These are phyloP conservation scores for Cephus pulcher DNA, from an alignment of 2,888 invertebrate species.

Conservation along the genomic window DNA sequence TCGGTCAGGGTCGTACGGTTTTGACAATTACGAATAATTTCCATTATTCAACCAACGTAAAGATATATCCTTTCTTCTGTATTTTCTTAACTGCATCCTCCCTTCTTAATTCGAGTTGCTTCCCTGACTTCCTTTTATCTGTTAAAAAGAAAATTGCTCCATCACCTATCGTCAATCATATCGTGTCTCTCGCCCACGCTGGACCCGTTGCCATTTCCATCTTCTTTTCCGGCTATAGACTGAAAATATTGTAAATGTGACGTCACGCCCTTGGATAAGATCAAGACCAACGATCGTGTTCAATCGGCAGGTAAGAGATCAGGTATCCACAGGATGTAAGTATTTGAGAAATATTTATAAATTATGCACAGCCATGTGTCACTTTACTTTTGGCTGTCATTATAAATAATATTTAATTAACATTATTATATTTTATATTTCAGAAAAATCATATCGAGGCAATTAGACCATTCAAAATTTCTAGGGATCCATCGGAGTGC, in stretches of 20 bases:
- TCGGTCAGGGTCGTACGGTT: neutral
- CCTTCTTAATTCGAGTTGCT: neutral
- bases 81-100: neutral
- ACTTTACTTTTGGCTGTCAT: neutral
- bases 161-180: neutral
- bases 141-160: neutral
- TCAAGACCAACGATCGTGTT: neutral
- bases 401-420: too few relatives aligned
- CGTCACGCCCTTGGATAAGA: neutral
- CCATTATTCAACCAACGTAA: neutral
- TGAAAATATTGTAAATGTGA: neutral
- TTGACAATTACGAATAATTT: neutral
- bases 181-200: neutral
- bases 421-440: too few relatives aligned
- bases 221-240: neutral
- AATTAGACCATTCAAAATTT: slow-evolving; percentile 9
- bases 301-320: neutral
- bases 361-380: neutral
- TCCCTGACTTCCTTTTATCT: neutral
- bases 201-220: neutral
- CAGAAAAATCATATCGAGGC: neutral
- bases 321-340: neutral
- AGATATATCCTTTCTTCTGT: neutral
- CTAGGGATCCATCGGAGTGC: slow-evolving; percentile 12
- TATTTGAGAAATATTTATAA: neutral